These are phyloP conservation scores for Bergia sp. DNA, from an alignment of 92 coral and sea anemone species.

Conservation along the genomic window DNA sequence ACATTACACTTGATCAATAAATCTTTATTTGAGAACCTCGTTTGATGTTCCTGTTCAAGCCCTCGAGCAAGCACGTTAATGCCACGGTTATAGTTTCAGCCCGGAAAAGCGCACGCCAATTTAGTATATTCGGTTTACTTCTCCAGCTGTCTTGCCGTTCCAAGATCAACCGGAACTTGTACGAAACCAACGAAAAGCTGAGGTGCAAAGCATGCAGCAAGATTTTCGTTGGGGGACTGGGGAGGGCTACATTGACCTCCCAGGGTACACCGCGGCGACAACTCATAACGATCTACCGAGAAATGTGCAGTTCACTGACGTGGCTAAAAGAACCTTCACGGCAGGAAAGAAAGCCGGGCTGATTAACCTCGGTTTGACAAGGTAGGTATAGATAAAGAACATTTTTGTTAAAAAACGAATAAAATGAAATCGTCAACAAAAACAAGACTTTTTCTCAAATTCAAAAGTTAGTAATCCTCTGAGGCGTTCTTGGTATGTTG, in stretches of 20 bases:
- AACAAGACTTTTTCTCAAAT: too few species aligned
- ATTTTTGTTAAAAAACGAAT: too few species aligned
- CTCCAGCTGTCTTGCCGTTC: slow-evolving; percentile 37
- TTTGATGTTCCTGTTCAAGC: too few species aligned
- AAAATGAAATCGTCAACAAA: too few species aligned
- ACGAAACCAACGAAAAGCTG: slow-evolving; percentile 52
- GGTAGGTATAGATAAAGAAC: not conserved
- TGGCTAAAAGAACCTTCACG: not conserved
- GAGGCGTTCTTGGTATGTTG: too few species aligned
- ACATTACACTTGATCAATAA: too few species aligned
- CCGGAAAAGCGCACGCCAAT: too few species aligned
- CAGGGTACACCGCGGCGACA: not conserved
- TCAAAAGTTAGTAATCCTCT: too few species aligned
- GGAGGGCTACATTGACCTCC: not conserved
- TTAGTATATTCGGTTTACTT: too few species aligned
- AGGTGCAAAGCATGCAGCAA: slow-evolving; percentile 59
- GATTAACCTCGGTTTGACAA: not conserved
- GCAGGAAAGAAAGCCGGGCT: not conserved
- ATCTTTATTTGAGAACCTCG: too few species aligned
- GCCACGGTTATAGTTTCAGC: too few species aligned
- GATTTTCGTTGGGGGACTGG: slow-evolving; percentile 63
- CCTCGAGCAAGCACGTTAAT: too few species aligned
- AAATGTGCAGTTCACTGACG: not conserved
- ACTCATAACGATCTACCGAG: not conserved
- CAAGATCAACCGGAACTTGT: slow-evolving; percentile 63